Percentiles rank a stretch among this genome's conserved stretches.
phyloP scores from a whole-genome alignment of 2,797 vertebrate genomes.

The Hydrophis major region DNA sequence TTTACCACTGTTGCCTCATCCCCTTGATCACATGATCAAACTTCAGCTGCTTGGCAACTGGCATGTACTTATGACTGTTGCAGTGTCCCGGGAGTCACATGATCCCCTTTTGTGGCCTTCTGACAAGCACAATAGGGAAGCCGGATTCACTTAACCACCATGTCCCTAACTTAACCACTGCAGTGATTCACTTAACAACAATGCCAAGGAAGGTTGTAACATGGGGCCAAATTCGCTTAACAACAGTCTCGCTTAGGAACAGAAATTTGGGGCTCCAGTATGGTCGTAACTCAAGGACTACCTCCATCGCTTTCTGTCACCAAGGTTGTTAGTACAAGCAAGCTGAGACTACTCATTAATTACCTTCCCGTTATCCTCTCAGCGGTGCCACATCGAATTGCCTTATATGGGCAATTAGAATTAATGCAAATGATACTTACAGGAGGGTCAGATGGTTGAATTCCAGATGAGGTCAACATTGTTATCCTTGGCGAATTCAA shows the following conservation, averaged over 20 bases:
- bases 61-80: too few relatives aligned
- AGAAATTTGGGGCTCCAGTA: not conserved
- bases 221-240: not conserved
- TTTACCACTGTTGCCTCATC: too few relatives aligned
- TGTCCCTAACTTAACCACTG: not conserved
- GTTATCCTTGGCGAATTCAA: slow-evolving; percentile 67
- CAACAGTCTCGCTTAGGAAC: not conserved
- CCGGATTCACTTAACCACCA: too few relatives aligned
- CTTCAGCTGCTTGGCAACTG: too few relatives aligned
- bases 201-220: not conserved
- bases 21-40: too few relatives aligned
- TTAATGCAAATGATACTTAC: slow-evolving; percentile 59
- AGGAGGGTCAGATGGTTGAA: slow-evolving; percentile 63
- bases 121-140: too few relatives aligned
- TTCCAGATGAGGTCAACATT: slow-evolving; percentile 65
- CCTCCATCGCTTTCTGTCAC: not conserved
- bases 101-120: too few relatives aligned
- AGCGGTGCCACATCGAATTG: slow-evolving; percentile 20
- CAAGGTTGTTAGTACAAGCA: slow-evolving; percentile 41
- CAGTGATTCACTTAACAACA: not conserved
- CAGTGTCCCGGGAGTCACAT: too few relatives aligned
- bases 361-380: slow-evolving; percentile 43
- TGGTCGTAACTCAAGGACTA: not conserved
- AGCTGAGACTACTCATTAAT: slow-evolving; percentile 45
- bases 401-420: slow-evolving; percentile 52